Evolutionary conservation across 2,888 invertebrate species (phyloP).

Genomic region (Busseola fusca): DNA sequence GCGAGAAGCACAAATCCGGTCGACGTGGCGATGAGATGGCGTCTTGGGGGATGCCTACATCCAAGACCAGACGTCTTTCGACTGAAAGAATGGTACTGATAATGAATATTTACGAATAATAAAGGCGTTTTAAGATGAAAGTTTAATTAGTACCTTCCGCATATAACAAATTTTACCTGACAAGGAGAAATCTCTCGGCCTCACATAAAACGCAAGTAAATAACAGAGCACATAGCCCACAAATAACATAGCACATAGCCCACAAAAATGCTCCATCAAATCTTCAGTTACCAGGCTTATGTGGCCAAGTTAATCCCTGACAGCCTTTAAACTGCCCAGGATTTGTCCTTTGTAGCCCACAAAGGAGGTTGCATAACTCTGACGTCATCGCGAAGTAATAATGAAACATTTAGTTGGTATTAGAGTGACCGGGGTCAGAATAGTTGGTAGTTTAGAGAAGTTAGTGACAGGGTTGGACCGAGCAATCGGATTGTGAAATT

Average conservation of each 20-base stretch:
- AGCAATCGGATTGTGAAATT: conserved; percentile 29
- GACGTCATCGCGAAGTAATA: conserved; percentile 40
- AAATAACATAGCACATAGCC: neutral
- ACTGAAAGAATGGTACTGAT: neutral
- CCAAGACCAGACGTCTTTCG: neutral
- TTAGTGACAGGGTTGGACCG: conserved; percentile 23
- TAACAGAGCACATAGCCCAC: neutral
- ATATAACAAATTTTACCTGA: too few relatives aligned
- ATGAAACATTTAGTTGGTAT: conserved; percentile 45
- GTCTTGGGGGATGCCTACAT: neutral
- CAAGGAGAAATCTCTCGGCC: neutral
- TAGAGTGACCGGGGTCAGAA: conserved; percentile 26
- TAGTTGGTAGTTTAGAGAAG: conserved; percentile 28
- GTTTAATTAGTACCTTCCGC: too few relatives aligned
- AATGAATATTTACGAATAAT: too few relatives aligned
- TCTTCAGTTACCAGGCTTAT: conserved; percentile 33
- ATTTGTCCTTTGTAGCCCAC: conserved; percentile 34
- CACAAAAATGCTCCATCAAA: conserved; percentile 29
- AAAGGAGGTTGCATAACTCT: conserved; percentile 34
- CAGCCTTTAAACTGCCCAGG: conserved; percentile 33
- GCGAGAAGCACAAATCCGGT: neutral
- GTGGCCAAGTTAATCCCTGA: conserved; percentile 26
- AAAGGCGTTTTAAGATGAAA: too few relatives aligned
- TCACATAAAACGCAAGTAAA: neutral
- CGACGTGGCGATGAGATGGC: too few relatives aligned